Percentiles rank a stretch among this genome's conserved stretches.
Conservation (phyloP, 2,888 invertebrate genomes). For the Hyalella azteca region DNA sequence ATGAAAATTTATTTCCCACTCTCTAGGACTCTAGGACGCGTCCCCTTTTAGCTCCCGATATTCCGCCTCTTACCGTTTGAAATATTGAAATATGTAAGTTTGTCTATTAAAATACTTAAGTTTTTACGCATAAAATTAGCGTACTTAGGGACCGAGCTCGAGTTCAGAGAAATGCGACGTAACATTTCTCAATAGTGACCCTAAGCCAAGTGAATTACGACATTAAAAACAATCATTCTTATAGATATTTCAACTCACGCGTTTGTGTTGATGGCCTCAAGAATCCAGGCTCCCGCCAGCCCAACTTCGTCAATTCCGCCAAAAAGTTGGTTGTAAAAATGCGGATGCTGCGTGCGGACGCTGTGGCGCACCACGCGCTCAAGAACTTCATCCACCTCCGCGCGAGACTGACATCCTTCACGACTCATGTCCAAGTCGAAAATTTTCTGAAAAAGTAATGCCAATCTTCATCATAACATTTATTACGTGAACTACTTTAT, state of each 20-base stretch:
- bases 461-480: not conserved
- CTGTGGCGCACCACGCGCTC: constrained; percentile 44
- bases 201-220: no score
- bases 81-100: no score
- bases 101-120: no score
- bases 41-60: no score
- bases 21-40: no score
- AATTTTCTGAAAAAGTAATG: not conserved
- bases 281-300: constrained; percentile 75
- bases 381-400: constrained; percentile 37
- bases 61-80: no score
- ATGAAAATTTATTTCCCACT: no score
- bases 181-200: no score
- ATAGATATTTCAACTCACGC: constrained; percentile 68
- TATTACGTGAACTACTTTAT: no score
- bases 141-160: no score
- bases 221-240: not conserved
- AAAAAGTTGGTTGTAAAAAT: constrained; percentile 57
- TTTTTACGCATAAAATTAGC: no score
- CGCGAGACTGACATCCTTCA: constrained; percentile 30
- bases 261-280: constrained; percentile 82
- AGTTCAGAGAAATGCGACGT: no score
- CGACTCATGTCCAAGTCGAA: not conserved
- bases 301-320: constrained; percentile 73
- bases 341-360: constrained; percentile 55